phyloP scores from a whole-genome alignment of 2,113 vertebrate genomes.

The Phylloscopus trochiloides region DNA sequence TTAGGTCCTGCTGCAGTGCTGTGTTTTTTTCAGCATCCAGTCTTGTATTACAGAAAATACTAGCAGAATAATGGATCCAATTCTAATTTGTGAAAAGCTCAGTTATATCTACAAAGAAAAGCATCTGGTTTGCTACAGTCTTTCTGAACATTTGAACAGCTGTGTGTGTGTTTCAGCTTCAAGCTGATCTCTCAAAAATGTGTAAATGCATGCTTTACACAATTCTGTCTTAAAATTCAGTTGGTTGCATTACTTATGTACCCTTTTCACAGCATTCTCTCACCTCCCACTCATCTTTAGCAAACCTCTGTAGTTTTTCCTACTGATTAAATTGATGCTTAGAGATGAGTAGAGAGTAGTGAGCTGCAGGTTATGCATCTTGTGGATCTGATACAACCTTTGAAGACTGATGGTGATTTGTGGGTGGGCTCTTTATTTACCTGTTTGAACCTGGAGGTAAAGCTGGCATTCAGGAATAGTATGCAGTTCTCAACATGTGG shows the following conservation, averaged over 20 bases:
- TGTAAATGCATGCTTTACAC: constrained; percentile 28
- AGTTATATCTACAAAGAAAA: background rate
- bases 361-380: background rate
- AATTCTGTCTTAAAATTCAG: constrained; percentile 5
- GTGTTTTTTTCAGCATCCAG: background rate
- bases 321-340: constrained; percentile 31
- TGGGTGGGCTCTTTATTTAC: background rate
- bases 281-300: constrained; percentile 31
- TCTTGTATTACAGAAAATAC: background rate
- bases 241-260: background rate
- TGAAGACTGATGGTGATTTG: background rate
- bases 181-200: constrained; percentile 17
- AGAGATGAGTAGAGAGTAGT: background rate
- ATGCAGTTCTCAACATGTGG: background rate
- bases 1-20: background rate
- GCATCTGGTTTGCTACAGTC: background rate
- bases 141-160: constrained; percentile 24
- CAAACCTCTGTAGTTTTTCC: constrained; percentile 42
- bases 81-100: background rate
- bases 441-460: background rate
- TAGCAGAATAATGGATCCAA: background rate
- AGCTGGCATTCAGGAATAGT: background rate
- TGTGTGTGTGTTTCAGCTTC: background rate
- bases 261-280: constrained; percentile 44
- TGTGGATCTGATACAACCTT: background rate